phyloP scores from a whole-genome alignment of 2,113 vertebrate genomes.

The Raja brachyura region DNA sequence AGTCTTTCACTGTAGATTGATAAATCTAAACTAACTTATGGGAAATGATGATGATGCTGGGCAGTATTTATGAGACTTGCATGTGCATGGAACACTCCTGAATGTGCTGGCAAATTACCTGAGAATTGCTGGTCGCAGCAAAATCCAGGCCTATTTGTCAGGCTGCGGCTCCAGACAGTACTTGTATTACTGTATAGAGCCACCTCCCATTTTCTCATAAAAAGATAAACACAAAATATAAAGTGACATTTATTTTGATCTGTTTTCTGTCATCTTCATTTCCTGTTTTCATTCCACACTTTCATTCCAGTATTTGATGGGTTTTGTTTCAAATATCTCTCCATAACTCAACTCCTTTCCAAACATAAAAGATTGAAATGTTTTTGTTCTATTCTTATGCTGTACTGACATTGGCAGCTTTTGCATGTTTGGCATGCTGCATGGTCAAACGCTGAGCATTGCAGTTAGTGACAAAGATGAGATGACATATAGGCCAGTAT shows the following conservation, averaged over 20 bases:
- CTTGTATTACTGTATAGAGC: not conserved
- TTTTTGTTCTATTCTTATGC: not conserved
- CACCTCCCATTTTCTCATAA: not conserved
- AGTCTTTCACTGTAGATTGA: too few species aligned
- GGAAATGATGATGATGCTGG: too few species aligned
- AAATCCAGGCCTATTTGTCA: too few species aligned
- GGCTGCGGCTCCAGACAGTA: not conserved
- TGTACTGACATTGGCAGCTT: not conserved
- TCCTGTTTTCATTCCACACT: not conserved
- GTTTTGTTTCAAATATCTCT: not conserved
- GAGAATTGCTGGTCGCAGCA: too few species aligned
- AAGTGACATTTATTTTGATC: not conserved
- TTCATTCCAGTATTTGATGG: not conserved
- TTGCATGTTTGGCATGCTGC: not conserved
- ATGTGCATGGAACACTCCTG: too few species aligned
- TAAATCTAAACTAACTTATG: too few species aligned
- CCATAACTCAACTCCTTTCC: not conserved
- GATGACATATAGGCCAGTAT: not conserved
- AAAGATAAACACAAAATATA: not conserved
- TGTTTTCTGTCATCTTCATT: not conserved
- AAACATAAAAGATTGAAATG: not conserved
- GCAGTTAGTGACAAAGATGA: conserved; percentile 14
- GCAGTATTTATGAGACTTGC: too few species aligned
- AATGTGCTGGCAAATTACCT: too few species aligned
- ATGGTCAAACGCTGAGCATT: not conserved